Evolutionary conservation across 2,113 vertebrate species (phyloP), one percentile per base, ranked within the genome.

Genomic region (Pseudopodoces humilis): DNA sequence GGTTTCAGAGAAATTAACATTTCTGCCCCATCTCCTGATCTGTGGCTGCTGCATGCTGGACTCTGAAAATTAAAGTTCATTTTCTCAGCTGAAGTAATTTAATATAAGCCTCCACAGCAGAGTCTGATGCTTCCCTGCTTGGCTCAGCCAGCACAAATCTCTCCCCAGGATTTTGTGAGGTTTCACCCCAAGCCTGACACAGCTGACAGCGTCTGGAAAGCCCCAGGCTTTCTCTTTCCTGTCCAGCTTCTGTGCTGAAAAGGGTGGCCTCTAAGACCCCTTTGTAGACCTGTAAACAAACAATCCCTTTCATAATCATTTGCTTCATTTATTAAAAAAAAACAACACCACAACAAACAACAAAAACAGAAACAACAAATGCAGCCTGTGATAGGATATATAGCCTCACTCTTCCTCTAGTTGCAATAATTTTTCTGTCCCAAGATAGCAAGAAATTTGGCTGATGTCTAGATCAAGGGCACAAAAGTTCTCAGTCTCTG

Each of bases 231-330:
- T 41, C n/a, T 94, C 88, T 50, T 93, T 95, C 94, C 93, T 85
- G 90, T 88, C 96, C 96, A 86, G 77, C 91, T 71, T 94, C 88
- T 95, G 44, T 87, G 77, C 82, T 91, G 47, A 97, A 88, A 89
- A 91, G 79, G 46, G 78, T 90, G 82, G 77, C 83, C 83, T 94
- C 79, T 93, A 80, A 96, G 71, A 92, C 58, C 68, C 76, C 91
- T 96, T 95, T 93, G 92, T 94, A 75, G 91, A 82, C 41, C 68
- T 95, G 53, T 68, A 95, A 96, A 96, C 90, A 97, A 96, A 87
- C 58, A 95, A 93, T 82, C 89, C 33, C 74, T 93, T 96, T 97
- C 83, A 92, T 71, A 68, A 91, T 94, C 31, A 77, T 87, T 44
- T 62, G 60, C 77, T 86, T 94, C 1, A 72, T 92, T 94, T 81